Conservation (phyloP, 2,113 vertebrate species). For the Sphaerodactylus townsendi region DNA sequence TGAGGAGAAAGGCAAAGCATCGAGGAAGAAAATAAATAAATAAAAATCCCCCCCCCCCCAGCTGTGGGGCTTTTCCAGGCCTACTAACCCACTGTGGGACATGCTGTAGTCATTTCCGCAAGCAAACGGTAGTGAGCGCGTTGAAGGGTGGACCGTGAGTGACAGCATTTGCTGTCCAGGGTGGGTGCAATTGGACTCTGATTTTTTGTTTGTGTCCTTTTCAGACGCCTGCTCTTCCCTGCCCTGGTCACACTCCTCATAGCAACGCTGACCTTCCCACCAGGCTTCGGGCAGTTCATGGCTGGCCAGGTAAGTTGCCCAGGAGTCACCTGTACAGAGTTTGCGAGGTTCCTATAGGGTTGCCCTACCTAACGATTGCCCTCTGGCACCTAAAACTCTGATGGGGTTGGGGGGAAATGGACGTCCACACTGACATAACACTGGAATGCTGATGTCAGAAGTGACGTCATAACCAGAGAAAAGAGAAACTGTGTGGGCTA, state of each 20-base stretch:
- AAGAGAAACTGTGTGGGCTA: no score
- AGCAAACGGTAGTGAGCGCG: background rate
- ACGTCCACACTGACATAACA: no score
- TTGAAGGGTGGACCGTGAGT: background rate
- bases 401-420: no score
- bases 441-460: no score
- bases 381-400: no score
- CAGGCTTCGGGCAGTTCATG: slow-evolving; percentile 98
- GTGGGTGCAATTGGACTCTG: background rate
- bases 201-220: background rate
- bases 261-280: slow-evolving; percentile 92
- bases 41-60: background rate
- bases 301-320: slow-evolving; percentile 86
- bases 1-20: no score
- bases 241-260: slow-evolving; percentile 91
- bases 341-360: no score
- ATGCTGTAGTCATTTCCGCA: background rate
- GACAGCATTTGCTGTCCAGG: background rate
- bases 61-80: background rate
- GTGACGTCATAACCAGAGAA: no score
- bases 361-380: no score
- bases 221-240: slow-evolving; percentile 91
- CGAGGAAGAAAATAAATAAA: no score
- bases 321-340: background rate
- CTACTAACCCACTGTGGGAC: background rate